A percentile compares a stretch with the other conserved stretches of the same genome.
Evolutionary conservation across 2,113 vertebrate genomes (phyloP).

Genomic region (Hydrolagus affinis): DNA sequence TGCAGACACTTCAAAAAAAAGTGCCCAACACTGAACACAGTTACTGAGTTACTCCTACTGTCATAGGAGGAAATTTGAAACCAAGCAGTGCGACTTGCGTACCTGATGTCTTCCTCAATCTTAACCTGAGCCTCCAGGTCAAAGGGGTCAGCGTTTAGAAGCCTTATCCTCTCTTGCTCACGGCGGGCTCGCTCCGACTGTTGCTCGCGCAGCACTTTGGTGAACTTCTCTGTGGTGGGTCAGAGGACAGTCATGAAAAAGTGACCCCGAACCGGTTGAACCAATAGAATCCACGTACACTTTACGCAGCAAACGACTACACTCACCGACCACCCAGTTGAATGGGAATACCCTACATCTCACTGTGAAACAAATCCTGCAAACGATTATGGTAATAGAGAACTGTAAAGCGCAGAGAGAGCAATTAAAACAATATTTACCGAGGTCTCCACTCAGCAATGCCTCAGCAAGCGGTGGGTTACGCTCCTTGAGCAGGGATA

Average conservation of each 20-base stretch:
- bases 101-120: slow-evolving; percentile 98
- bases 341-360: not conserved
- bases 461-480: slow-evolving; percentile 90
- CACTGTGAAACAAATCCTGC: not conserved
- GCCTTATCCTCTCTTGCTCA: slow-evolving; percentile 88
- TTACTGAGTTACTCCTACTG: too few relatives aligned
- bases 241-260: not conserved
- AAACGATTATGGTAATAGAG: not conserved
- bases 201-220: slow-evolving; percentile 84
- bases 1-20: too few relatives aligned
- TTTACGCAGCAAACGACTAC: not conserved
- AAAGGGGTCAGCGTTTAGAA: slow-evolving; percentile 90
- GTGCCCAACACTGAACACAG: too few relatives aligned
- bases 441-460: slow-evolving; percentile 88
- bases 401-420: too few relatives aligned
- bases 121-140: slow-evolving; percentile 97
- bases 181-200: slow-evolving; percentile 86
- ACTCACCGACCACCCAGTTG: not conserved
- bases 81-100: slow-evolving; percentile 25
- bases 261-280: not conserved
- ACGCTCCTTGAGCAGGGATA: slow-evolving; percentile 90
- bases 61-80: too few relatives aligned
- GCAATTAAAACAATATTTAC: slow-evolving; percentile 50
- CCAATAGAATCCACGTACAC: not conserved
- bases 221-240: slow-evolving; percentile 74